Evolutionary conservation across 2,888 invertebrate species (phyloP).

Genomic region (Microchrysa polita): DNA sequence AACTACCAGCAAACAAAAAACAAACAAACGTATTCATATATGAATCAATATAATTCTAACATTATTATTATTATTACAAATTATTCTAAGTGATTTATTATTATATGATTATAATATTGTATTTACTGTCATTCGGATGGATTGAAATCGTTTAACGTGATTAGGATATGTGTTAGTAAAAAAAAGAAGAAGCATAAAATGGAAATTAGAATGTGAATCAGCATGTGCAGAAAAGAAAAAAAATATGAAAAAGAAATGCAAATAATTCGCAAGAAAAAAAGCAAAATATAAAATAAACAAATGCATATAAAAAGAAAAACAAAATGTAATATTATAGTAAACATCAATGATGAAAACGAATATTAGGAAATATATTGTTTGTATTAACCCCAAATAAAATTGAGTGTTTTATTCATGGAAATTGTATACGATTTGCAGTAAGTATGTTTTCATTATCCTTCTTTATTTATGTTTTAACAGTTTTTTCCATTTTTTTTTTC

Average conservation of each 20-base stretch:
- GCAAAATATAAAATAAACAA: neutral
- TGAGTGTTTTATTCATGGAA: too few species aligned
- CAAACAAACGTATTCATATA: neutral
- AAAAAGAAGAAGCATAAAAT: neutral
- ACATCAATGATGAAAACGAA: constrained; percentile 31
- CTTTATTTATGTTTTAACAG: too few species aligned
- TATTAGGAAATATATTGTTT: constrained; percentile 50
- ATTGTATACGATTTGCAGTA: too few species aligned
- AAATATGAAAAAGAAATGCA: constrained; percentile 21
- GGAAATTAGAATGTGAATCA: neutral
- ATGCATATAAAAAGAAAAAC: constrained; percentile 6
- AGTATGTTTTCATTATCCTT: too few species aligned
- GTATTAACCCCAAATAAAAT: constrained; percentile 46
- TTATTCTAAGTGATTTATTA: constrained; percentile 39
- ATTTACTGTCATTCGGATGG: constrained; percentile 16
- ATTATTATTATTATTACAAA: constrained; percentile 31
- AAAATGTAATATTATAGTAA: constrained; percentile 34
- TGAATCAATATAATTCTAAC: constrained; percentile 9
- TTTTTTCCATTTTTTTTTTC: too few species aligned
- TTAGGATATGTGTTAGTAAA: neutral
- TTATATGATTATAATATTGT: too few species aligned
- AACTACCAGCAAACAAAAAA: neutral
- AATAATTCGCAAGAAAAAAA: constrained; percentile 16
- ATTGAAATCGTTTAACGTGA: neutral
- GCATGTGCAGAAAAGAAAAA: constrained; percentile 5